phyloP scores from a whole-genome alignment of 37 sponge, comb jelly and placozoan genomes.

The Eunapius fragilis region DNA sequence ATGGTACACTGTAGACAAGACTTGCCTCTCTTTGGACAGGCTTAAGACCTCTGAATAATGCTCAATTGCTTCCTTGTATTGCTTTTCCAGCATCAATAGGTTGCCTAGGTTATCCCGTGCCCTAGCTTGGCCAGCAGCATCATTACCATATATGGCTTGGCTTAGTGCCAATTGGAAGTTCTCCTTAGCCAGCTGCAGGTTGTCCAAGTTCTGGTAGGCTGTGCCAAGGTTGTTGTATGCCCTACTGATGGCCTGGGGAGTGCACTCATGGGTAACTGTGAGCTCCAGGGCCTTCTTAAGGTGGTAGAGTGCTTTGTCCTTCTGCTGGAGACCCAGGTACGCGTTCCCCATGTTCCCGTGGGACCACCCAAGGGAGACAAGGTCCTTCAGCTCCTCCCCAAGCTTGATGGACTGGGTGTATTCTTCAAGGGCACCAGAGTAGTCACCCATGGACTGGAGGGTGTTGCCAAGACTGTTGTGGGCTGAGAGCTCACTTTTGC shows the following conservation, averaged over 20 bases:
- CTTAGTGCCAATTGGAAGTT: conserved; percentile 63
- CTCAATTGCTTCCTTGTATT: conserved; percentile 42
- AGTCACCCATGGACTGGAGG: conserved; percentile 56
- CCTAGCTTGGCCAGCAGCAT: conserved; percentile 60
- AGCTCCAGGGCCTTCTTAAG: conserved; percentile 52
- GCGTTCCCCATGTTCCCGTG: conserved; percentile 84
- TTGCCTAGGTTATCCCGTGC: conserved; percentile 82
- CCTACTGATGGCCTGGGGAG: conserved; percentile 55
- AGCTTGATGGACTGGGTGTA: conserved; percentile 43
- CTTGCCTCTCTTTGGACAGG: conserved; percentile 49
- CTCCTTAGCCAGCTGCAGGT: conserved; percentile 54
- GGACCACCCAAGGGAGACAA: conserved; percentile 67
- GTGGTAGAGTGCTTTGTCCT: conserved; percentile 61
- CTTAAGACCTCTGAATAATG: conserved; percentile 63
- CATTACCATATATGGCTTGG: conserved; percentile 72
- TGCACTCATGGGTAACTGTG: conserved; percentile 44
- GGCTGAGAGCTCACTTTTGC: conserved; percentile 37
- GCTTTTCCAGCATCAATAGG: conserved; percentile 48
- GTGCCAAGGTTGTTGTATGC: conserved; percentile 76
- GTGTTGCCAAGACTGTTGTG: conserved; percentile 71
- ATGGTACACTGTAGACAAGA: conserved; percentile 57
- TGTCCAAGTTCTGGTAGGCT: conserved; percentile 55
- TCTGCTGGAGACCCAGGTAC: conserved; percentile 46
- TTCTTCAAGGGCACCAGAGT: conserved; percentile 44
- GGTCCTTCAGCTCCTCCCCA: conserved; percentile 31